Evolutionary conservation across 2,888 invertebrate species (phyloP), one percentile per base, ranked within the genome.

Genomic region (Anorthoa munda): DNA sequence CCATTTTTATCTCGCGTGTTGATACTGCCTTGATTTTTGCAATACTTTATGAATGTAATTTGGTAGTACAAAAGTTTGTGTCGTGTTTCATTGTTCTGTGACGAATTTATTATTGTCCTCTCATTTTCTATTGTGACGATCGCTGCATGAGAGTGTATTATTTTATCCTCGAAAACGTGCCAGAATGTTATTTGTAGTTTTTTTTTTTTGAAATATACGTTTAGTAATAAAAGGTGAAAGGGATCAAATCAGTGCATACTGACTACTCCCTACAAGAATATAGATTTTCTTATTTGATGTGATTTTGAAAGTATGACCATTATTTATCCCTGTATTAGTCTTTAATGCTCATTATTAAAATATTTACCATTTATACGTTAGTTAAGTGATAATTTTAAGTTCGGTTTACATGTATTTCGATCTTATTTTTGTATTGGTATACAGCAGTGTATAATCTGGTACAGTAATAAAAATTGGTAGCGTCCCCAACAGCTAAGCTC

Each of bases 271-370:
- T 80, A 82, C 90, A 90, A 84, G 69, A 81, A 89, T 86, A 85
- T 88, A 90, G 89, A 90, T 91, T 92, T 91, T 91, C 88, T 89
- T 90, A 92, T 88, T 90, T 84, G 87, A 93, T 94, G 94, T 94
- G 93, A 93, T 94, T 94, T 91, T 93, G 89, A 90, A 92, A 92
- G 87, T 93, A 92, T 92, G 94, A 94, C 92, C 93, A 93, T 93
- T 95, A 95, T 96, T 95, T 95, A 95, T 94, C 94, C 93, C 89
- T 90, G 90, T 93, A 90, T 93, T 95, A 94, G 95, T 93, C 89
- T 93, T 91, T 93, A 94, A 95, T 95, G 96, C 96, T 96, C 96
- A 95, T 95, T 94, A 87, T 93, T 93, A 90, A 93, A 94, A 93
- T 94, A 95, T 94, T 93, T 95, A 95, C 95, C 95, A 95, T 93